Percentiles rank a stretch among this genome's conserved stretches.
Conservation (phyloP, 1,140 invertebrate species). For the Drosophila erecta region DNA sequence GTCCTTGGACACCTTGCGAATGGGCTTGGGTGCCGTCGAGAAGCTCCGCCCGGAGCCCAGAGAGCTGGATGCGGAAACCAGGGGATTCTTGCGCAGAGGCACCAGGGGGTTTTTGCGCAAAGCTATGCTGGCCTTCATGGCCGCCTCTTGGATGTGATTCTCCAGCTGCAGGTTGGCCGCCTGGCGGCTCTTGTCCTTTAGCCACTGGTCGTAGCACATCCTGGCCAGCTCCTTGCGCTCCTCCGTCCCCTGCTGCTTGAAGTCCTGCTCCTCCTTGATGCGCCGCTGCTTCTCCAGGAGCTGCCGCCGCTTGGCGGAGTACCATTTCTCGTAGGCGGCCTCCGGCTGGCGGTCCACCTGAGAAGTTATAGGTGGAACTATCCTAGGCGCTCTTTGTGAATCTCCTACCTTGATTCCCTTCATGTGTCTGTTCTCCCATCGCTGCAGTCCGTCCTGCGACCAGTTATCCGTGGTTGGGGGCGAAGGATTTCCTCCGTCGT, state of each 20-base stretch:
- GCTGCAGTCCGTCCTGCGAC: constrained; percentile 21
- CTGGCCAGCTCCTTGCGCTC: constrained; percentile 39
- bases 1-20: constrained; percentile 37
- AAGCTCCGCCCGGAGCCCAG: neutral
- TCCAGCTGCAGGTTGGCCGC: constrained; percentile 23
- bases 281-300: constrained; percentile 10
- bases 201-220: constrained; percentile 54
- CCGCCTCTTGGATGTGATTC: constrained; percentile 16
- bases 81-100: neutral
- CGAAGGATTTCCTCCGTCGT: neutral
- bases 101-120: neutral
- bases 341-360: constrained; percentile 29
- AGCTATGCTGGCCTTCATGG: constrained; percentile 1
- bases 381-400: no score
- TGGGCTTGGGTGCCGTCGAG: neutral
- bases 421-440: constrained; percentile 3
- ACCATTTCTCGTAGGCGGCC: constrained; percentile 56
- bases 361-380: no score
- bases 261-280: constrained; percentile 5
- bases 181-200: constrained; percentile 28
- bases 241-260: neutral
- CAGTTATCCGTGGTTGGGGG: constrained; percentile 21
- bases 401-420: constrained; percentile 30
- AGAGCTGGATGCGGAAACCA: neutral
- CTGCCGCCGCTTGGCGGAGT: constrained; percentile 36